A percentile compares a stretch with the other conserved stretches of the same genome.
phyloP scores from a whole-genome alignment of 1,140 invertebrate genomes.

The Brachionus paranguensis region DNA sequence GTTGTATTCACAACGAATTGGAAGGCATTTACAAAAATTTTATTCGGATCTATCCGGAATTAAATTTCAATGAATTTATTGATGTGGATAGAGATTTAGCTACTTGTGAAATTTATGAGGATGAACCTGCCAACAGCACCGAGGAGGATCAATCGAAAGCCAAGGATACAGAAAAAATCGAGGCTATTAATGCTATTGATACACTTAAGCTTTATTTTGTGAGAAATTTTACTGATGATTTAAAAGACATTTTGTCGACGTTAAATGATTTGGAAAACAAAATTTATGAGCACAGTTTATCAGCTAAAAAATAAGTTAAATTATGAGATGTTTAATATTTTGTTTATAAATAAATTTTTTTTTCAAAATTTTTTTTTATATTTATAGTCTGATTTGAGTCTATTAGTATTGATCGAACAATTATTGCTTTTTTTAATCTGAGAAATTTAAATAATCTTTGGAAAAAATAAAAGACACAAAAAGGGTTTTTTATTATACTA shows the following conservation, averaged over 20 bases:
- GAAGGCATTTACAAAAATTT: background rate
- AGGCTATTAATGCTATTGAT: constrained; percentile 8
- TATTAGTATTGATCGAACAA: background rate
- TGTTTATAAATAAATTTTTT: background rate
- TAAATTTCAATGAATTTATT: background rate
- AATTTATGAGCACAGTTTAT: constrained; percentile 11
- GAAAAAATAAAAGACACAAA: too few species aligned
- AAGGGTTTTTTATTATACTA: too few species aligned
- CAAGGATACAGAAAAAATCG: background rate
- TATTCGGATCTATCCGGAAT: background rate
- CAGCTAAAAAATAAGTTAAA: background rate
- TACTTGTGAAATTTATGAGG: background rate
- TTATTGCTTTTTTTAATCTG: background rate
- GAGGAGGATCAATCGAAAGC: background rate
- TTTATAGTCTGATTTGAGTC: background rate
- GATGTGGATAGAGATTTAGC: background rate
- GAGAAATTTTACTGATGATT: background rate
- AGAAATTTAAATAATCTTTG: too few species aligned
- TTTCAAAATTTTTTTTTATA: background rate
- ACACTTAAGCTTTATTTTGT: constrained; percentile 1
- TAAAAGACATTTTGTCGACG: constrained; percentile 1
- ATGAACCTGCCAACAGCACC: background rate
- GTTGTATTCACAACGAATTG: background rate
- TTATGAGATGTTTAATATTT: background rate
- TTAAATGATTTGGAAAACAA: constrained; percentile 17